Percentiles rank a stretch among this genome's conserved stretches.
phyloP scores from a whole-genome alignment of 2,797 vertebrate genomes.

The Galagoides demidoff region DNA sequence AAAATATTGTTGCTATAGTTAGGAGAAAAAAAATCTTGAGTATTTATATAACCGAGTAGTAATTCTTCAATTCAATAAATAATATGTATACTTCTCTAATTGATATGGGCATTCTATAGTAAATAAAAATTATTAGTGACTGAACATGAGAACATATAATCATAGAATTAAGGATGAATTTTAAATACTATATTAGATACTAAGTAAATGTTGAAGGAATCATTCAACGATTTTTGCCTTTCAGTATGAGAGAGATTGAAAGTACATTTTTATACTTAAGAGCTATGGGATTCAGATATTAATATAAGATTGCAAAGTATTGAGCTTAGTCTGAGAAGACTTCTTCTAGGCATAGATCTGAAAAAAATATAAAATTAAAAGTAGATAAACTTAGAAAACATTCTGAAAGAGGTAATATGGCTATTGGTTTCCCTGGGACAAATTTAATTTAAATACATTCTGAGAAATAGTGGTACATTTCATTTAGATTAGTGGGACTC shows the following conservation, averaged over 20 bases:
- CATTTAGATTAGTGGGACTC: not conserved
- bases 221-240: not conserved
- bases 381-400: not conserved
- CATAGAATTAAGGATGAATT: not conserved
- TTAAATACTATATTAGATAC: not conserved
- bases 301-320: not conserved
- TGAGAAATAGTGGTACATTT: not conserved
- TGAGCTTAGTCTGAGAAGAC: not conserved
- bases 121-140: not conserved
- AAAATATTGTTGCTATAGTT: not conserved
- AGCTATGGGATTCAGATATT: not conserved
- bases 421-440: not conserved
- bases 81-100: not conserved
- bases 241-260: not conserved
- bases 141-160: not conserved
- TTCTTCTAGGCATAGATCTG: not conserved
- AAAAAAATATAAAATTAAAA: not conserved
- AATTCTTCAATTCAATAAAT: not conserved
- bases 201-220: not conserved
- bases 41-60: not conserved
- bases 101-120: not conserved
- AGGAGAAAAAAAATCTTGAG: not conserved
- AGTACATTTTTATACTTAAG: not conserved
- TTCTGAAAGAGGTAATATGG: not conserved
- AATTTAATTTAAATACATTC: constrained; percentile 14